Conservation (phyloP, 1,140 invertebrate genomes). For the Bradysia coprophila region DNA sequence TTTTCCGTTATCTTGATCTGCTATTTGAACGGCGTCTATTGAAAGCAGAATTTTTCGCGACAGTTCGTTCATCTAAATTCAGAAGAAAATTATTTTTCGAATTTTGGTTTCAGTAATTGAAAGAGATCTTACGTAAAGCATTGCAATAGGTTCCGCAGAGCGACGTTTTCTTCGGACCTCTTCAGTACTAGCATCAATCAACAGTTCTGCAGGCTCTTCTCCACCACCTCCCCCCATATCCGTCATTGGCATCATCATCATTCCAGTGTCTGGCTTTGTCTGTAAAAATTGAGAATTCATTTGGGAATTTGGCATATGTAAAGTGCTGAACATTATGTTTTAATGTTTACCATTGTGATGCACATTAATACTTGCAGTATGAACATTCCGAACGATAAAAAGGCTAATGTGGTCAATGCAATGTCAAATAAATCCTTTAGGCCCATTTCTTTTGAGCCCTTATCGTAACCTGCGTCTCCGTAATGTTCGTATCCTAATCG, state of each 20-base stretch:
- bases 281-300: background rate
- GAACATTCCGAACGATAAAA: constrained; percentile 59
- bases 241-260: constrained; percentile 3
- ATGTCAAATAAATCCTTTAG: constrained; percentile 56
- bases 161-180: background rate
- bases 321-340: constrained; percentile 1
- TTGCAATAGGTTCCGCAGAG: constrained; percentile 2
- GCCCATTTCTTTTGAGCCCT: constrained; percentile 30
- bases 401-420: constrained; percentile 55
- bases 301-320: background rate
- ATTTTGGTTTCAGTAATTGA: constrained; percentile 8
- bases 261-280: background rate
- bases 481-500: too few species aligned
- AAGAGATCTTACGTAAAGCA: constrained; percentile 16
- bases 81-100: constrained; percentile 9
- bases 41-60: constrained; percentile 31
- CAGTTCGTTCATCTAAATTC: constrained; percentile 29
- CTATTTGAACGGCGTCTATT: constrained; percentile 28
- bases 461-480: background rate
- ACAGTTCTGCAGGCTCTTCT: too few species aligned
- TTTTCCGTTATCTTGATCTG: constrained; percentile 24
- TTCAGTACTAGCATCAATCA: too few species aligned
- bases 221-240: background rate
- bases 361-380: constrained; percentile 54
- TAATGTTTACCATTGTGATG: constrained; percentile 31